phyloP scores from a whole-genome alignment of 2,888 invertebrate genomes.

The Pinctada fucata region DNA sequence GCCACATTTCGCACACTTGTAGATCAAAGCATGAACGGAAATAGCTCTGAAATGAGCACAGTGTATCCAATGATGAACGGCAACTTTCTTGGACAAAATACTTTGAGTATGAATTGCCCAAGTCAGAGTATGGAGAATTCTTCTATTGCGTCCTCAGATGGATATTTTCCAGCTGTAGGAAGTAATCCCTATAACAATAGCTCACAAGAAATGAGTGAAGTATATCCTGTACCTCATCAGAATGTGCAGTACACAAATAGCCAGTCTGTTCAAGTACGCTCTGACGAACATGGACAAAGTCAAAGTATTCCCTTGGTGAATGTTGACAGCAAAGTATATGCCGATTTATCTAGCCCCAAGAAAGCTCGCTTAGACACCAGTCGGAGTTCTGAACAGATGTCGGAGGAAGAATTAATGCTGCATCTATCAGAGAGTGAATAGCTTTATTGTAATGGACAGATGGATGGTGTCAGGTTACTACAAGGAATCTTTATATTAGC shows the following conservation, averaged over 20 bases:
- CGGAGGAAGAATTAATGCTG: conserved; percentile 17
- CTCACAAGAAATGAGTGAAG: conserved; percentile 20
- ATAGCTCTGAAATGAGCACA: conserved; percentile 30
- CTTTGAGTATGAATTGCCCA: neutral
- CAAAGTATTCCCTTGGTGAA: neutral
- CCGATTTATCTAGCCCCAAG: neutral
- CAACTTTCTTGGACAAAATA: too few species aligned
- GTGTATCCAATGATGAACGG: conserved; percentile 30
- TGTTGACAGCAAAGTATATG: neutral
- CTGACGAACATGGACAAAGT: neutral
- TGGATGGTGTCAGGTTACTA: too few species aligned
- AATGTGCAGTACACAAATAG: too few species aligned
- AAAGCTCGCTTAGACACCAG: neutral
- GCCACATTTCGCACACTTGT: neutral
- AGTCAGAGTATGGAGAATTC: neutral
- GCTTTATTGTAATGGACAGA: neutral
- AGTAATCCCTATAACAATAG: conserved; percentile 4
- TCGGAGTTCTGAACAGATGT: conserved; percentile 8
- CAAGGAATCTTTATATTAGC: too few species aligned
- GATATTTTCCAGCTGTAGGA: neutral
- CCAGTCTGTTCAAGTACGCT: too few species aligned
- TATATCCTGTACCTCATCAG: neutral
- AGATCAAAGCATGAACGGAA: neutral
- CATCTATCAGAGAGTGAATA: conserved; percentile 26
- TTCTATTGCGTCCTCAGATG: neutral